Evolutionary conservation across 2,888 invertebrate genomes (phyloP), one percentile per base, ranked within the genome.

Genomic region (Scaptomyza flava): DNA sequence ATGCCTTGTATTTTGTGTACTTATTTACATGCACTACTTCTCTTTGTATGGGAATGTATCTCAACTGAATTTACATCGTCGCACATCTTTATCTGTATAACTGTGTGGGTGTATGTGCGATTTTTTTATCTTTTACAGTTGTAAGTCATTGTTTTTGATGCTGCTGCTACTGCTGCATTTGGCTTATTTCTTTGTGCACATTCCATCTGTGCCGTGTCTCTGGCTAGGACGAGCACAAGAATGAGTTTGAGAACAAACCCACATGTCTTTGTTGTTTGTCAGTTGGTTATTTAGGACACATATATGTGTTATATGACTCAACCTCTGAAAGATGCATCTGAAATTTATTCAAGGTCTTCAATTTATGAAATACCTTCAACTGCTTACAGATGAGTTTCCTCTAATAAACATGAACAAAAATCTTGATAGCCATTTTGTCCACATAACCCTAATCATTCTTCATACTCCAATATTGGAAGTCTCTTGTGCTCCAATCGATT

Each of bases 11-110:
- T 72, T 60, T 68, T 62, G 54, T 42, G 60, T 48, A 56, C 31
- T 20, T 51, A 59, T 47, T 30, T 27, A 8, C 48, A 33, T 12
- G 7, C 5, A 42, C 5, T 61, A 46, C 61, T 33, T 31, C 12
- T 2, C 9, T 41, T 33, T 34, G 41, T 38, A 51, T n/a, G 23
- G 20, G 6, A 14, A 38, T 51, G 61, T 66, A 68, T 72, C 72
- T 65, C 83, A 63, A 65, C 81, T 79, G 81, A 64, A 64, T 86
- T 86, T 86, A 62, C 81, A 76, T 72, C 79, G 83, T 83, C 57
- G 61, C 66, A 54, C 65, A 82, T 48, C 74, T 72, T 57, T 67
- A 60, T 63, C 62, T 59, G 43, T 45, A 61, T 52, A 54, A 42
- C 41, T 46, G 33, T 51, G 14, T 60, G 53, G 64, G 54, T 45